Conservation (phyloP, 2,113 vertebrate species). For the Jaculus jaculus region DNA sequence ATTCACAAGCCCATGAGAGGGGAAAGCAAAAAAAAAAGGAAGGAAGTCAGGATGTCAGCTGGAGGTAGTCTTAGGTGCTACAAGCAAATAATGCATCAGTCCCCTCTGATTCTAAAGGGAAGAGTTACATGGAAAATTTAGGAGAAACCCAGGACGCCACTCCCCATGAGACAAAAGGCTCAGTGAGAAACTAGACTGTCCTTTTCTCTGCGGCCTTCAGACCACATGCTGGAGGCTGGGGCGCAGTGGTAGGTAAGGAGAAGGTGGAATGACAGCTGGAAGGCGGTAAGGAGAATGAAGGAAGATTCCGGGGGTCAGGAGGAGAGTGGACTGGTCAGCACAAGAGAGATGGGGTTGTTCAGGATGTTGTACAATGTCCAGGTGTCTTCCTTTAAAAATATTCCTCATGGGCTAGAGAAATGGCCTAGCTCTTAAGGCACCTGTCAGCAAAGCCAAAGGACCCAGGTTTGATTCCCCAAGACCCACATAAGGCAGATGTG, state of each 20-base stretch:
- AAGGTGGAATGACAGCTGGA: background rate
- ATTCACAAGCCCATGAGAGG: background rate
- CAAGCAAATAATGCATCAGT: background rate
- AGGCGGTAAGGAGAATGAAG: background rate
- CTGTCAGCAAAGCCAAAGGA: no score
- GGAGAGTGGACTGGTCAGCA: background rate
- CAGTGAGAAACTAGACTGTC: background rate
- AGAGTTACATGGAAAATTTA: background rate
- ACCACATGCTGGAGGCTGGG: background rate
- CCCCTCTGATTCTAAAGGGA: background rate
- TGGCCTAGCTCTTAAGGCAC: no score
- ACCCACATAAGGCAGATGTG: no score
- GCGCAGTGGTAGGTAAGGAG: fast-evolving
- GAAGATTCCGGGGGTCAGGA: background rate
- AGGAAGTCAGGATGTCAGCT: background rate
- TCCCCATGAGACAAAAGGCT: background rate
- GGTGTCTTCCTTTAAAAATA: background rate
- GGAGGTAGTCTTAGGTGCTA: background rate
- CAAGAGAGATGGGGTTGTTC: background rate
- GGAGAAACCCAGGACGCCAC: background rate
- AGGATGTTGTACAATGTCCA: background rate
- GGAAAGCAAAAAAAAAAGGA: background rate
- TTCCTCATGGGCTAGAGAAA: no score
- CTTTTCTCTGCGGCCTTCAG: background rate
- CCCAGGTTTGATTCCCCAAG: no score